Conservation (phyloP, 2,797 vertebrate genomes). For the Salmo trutta region DNA sequence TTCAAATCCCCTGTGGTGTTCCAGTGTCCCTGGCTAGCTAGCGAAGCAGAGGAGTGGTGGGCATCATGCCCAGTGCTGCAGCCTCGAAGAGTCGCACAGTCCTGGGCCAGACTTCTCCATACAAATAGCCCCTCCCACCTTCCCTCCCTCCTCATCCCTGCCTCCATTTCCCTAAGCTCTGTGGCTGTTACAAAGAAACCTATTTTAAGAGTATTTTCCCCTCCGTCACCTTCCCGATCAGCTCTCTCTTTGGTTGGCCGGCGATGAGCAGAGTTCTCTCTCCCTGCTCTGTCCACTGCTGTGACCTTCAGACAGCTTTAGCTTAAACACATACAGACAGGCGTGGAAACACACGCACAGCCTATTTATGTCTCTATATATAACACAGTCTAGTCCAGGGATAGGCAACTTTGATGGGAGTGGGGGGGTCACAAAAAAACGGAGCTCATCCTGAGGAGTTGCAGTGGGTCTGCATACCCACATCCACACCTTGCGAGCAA, state of each 20-base stretch:
- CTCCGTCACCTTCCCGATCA: slow-evolving; percentile 53
- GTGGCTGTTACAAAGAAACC: slow-evolving; percentile 56
- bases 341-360: not conserved
- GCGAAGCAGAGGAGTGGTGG: slow-evolving; percentile 33
- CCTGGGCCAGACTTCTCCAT: slow-evolving; percentile 49
- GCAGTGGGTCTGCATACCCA: too few relatives aligned
- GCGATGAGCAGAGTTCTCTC: not conserved
- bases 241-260: slow-evolving; percentile 34
- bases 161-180: slow-evolving; percentile 45
- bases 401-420: too few relatives aligned
- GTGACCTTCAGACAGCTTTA: slow-evolving; percentile 35
- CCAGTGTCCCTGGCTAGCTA: not conserved
- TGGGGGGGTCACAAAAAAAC: too few relatives aligned
- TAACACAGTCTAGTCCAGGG: too few relatives aligned
- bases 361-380: too few relatives aligned
- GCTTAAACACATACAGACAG: slow-evolving; percentile 7
- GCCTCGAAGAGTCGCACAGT: slow-evolving; percentile 40
- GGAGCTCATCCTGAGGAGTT: too few relatives aligned
- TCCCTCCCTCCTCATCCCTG: slow-evolving; percentile 10
- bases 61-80: slow-evolving; percentile 46
- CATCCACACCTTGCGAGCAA: too few relatives aligned
- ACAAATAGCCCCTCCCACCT: slow-evolving; percentile 23
- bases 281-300: slow-evolving; percentile 17
- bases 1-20: not conserved
- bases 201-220: slow-evolving; percentile 66